A percentile compares a stretch with the other conserved stretches of the same genome.
Conservation (phyloP, 2,113 vertebrate genomes). For the Menura novaehollandiae region DNA sequence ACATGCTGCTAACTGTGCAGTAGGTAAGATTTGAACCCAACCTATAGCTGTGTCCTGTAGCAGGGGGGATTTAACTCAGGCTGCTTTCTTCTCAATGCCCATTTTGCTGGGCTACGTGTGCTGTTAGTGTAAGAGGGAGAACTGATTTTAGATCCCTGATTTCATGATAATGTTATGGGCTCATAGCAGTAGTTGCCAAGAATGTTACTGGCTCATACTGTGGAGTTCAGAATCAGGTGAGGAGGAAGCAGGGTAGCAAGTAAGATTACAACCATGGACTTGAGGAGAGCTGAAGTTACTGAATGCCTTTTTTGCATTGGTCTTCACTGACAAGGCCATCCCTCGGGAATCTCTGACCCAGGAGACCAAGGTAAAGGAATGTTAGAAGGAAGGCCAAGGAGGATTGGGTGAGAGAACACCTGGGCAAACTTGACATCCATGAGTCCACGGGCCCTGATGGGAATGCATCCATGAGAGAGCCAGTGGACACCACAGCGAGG, state of each 20-base stretch:
- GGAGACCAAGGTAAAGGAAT: not conserved
- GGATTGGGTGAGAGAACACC: not conserved
- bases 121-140: not conserved
- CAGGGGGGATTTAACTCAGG: not conserved
- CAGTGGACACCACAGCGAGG: not conserved
- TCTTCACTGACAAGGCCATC: not conserved
- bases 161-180: not conserved
- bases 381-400: not conserved
- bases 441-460: not conserved
- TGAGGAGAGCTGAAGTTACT: not conserved
- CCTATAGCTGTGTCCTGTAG: rapidly evolving
- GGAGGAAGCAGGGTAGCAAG: not conserved
- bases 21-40: not conserved
- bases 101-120: not conserved
- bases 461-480: not conserved
- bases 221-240: not conserved
- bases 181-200: not conserved
- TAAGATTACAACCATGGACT: not conserved
- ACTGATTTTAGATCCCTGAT: not conserved
- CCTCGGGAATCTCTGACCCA: not conserved
- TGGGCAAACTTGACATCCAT: not conserved
- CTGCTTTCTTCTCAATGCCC: not conserved
- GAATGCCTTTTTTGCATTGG: not conserved
- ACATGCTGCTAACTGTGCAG: not conserved
- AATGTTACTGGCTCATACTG: not conserved